Base-by-base conservation (phyloP, 1,140 invertebrate genomes). In the Orius insidiosus region DNA sequence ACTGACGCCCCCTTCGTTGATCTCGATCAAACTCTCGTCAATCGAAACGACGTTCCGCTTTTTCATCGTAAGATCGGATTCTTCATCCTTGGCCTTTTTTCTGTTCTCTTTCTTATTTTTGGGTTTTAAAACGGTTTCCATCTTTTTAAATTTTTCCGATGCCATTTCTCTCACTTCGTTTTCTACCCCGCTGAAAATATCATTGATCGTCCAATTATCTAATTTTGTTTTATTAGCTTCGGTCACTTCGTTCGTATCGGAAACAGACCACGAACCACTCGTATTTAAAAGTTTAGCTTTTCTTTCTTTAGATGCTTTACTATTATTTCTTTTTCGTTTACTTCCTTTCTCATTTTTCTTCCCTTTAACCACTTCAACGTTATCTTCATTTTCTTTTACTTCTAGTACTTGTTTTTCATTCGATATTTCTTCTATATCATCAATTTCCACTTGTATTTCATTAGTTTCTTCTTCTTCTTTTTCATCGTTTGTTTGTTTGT, bases 161-260 rank as follows among this genome's bases (percentile, higher is more conserved):
- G 71, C 59, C 60, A 69, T 68, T 48, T 64, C 52, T 45, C 65
- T 59, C 7, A 79, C 36, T 43, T 68, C 67, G 31, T 66, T 63
- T 53, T 79, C 70, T 18, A 69, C 62, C 15, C 60, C 58, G 40
- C 76, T 66, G 60, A 76, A 75, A 8, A 70, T 65, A 33, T 67
- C 58, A 41, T 69, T 50, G 49, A 56, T 53, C 35, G 57, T 45
- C 45, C 55, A 53, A 56, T 44, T 62, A 34, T 37, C 45, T 19
- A 10, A 9, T n/a, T n/a, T 47, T 40, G 37, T 30, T 16, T 47
- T 24, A 49, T 46, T 19, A 11, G n/a, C n/a, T n/a, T 8, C 2
- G 7, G 32, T 3, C 5, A 37, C n/a, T 41, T 15, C n/a, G 5
- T 45, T 43, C 5, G 31, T 40, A 15, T 50, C 38, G n/a, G n/a